A percentile compares a stretch with the other conserved stretches of the same genome.
phyloP scores from a whole-genome alignment of 2,797 vertebrate genomes.

The Lagorchestes hirsutus region DNA sequence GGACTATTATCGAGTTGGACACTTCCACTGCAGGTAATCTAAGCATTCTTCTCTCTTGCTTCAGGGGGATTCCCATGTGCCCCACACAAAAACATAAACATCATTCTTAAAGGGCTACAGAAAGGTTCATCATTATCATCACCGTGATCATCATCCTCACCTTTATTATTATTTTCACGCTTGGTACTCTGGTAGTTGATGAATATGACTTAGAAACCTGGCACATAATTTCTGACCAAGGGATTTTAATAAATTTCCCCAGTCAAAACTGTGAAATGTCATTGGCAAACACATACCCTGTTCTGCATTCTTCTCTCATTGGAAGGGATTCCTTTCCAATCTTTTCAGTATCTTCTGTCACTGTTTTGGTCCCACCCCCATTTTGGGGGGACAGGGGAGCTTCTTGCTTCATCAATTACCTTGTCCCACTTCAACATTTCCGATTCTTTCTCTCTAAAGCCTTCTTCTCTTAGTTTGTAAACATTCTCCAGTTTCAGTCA shows the following conservation, averaged over 20 bases:
- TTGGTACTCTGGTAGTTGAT: neutral
- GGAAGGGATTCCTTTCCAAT: constrained; percentile 23
- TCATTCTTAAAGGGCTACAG: neutral
- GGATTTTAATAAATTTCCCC: constrained; percentile 44
- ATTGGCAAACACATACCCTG: constrained; percentile 61
- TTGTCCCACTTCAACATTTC: constrained; percentile 10
- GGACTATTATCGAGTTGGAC: neutral
- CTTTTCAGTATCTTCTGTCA: constrained; percentile 55
- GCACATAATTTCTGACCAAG: constrained; percentile 47
- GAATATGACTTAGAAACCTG: constrained; percentile 20
- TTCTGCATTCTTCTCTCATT: constrained; percentile 24
- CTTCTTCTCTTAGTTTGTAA: neutral
- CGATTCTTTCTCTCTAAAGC: neutral
- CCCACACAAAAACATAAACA: neutral
- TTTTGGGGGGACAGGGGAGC: neutral
- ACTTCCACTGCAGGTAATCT: neutral
- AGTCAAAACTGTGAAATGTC: constrained; percentile 36
- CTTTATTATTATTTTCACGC: neutral
- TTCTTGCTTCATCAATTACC: neutral
- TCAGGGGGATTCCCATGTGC: neutral
- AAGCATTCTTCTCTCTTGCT: constrained; percentile 8
- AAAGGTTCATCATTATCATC: neutral
- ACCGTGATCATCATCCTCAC: neutral
- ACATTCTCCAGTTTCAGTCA: neutral
- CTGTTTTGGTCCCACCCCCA: constrained; percentile 21